Conservation (phyloP, 2,888 invertebrate genomes). For the Rhorus exstirpatorius region DNA sequence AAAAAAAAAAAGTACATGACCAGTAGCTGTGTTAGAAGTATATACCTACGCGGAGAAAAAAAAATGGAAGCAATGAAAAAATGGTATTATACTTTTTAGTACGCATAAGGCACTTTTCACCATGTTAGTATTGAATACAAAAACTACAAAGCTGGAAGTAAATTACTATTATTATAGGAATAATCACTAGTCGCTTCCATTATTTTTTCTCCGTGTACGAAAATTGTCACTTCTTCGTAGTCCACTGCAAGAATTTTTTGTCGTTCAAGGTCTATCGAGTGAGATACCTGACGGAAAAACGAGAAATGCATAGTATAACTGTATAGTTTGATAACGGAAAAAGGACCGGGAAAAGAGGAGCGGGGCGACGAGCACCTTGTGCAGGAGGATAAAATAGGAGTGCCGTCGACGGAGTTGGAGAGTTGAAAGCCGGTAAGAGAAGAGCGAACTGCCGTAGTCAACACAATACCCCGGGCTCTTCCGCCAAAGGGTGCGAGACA, state of each 20-base stretch:
- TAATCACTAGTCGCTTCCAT: no score
- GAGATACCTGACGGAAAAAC: slow-evolving; percentile 39
- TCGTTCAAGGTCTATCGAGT: slow-evolving; percentile 25
- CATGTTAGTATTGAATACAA: no score
- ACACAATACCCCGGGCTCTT: slow-evolving; percentile 73
- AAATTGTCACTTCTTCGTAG: slow-evolving; percentile 2
- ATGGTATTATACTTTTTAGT: no score
- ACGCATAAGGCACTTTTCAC: no score
- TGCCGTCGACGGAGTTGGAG: slow-evolving; percentile 53
- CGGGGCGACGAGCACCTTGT: slow-evolving; percentile 32
- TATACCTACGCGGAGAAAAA: no score
- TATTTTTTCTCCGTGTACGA: no score
- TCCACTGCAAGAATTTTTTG: slow-evolving; percentile 21
- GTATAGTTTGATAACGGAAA: slow-evolving; percentile 52
- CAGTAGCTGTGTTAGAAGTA: neutral
- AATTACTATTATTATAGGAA: no score
- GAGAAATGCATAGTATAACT: slow-evolving; percentile 44
- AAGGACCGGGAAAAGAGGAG: slow-evolving; percentile 65
- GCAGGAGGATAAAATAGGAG: slow-evolving; percentile 30
- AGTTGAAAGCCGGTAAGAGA: slow-evolving; percentile 69
- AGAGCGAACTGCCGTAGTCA: slow-evolving; percentile 74
- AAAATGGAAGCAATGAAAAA: no score
- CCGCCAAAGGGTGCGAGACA: slow-evolving; percentile 74
- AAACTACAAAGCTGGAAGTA: no score
- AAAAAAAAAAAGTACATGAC: slow-evolving; percentile 21